Evolutionary conservation across 2,888 invertebrate genomes (phyloP).

Genomic region (Chouioia cunea): DNA sequence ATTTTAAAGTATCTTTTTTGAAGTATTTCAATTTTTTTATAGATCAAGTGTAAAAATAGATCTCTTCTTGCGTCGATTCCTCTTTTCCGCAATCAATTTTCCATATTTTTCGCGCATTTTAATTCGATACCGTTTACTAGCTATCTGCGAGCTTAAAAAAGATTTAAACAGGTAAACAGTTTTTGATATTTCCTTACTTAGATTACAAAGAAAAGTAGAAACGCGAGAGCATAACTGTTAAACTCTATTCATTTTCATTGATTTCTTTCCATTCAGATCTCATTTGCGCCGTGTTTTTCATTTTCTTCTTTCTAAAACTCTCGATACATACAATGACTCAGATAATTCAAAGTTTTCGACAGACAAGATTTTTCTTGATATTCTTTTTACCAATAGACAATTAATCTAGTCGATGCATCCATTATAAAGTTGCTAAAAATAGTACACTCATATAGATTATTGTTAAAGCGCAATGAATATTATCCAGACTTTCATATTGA

Average conservation of each 20-base stretch:
- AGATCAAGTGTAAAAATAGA: slow-evolving; percentile 62
- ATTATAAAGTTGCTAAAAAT: slow-evolving; percentile 3
- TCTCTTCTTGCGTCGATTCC: slow-evolving; percentile 53
- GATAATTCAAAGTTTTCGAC: too few relatives aligned
- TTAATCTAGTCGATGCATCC: too few relatives aligned
- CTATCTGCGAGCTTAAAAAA: slow-evolving; percentile 47
- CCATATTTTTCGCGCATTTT: slow-evolving; percentile 37
- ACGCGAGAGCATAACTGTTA: slow-evolving; percentile 48
- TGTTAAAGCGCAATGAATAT: slow-evolving; percentile 17
- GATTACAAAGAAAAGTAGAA: slow-evolving; percentile 48
- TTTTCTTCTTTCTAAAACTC: neutral
- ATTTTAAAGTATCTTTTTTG: slow-evolving; percentile 33
- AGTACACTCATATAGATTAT: neutral
- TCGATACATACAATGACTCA: neutral
- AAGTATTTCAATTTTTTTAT: slow-evolving; percentile 43
- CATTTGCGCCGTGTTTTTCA: slow-evolving; percentile 1
- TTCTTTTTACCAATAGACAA: too few relatives aligned
- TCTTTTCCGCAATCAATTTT: slow-evolving; percentile 45
- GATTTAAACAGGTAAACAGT: slow-evolving; percentile 33
- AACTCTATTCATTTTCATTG: slow-evolving; percentile 27
- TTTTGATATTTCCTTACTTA: slow-evolving; percentile 28
- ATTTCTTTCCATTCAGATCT: slow-evolving; percentile 2
- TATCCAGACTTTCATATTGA: neutral
- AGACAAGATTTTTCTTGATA: too few relatives aligned
- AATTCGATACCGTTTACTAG: slow-evolving; percentile 17